Base-by-base conservation (phyloP, 2,888 invertebrate species). In the Caenorhabditis becei region DNA sequence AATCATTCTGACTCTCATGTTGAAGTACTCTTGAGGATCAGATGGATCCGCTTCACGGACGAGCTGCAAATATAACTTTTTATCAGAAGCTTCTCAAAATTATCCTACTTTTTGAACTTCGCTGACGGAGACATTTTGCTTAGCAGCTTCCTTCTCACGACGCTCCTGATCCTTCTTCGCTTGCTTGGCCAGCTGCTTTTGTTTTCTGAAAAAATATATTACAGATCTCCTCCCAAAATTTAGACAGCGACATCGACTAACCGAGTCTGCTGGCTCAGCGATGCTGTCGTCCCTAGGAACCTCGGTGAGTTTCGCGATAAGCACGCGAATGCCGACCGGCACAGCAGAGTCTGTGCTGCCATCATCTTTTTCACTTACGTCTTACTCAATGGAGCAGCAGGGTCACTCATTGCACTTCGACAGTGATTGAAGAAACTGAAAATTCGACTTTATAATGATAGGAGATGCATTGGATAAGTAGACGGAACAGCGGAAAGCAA, bases 161-260 rank as follows among this genome's bases (percentile, higher is more conserved):
- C 97, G 96, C 89, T 97, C 96, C 91, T 96, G 95, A 14, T 95
- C 94, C 91, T 97, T 97, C 92, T 97, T 95, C 91, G 97, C 96
- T 10, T 95, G 95, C 92, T 97, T 98, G 74, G 95, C 91, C 14
- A 96, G 94, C 77, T 97, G 94, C 93, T 99, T 99, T 87, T 95
- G 93, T 93, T 98, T 97, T 94, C 97, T 98, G 88, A 75, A 91
- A 74, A 28, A 44, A 47, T 20, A 20, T 10, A 37, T 14, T 35
- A 41, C 2, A 10, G 41, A 41, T 41, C 14, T 41, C 14, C 32
- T 4, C 32, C 41, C 41, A 41, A 2, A 10, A 14, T 41, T 16
- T 41, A 5, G 16, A 14, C 41, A 14, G 37, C 32, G 53, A 58
- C 65, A 53, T 62, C 61, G 62, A 63, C 72, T 65, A 74, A 80